Evolutionary conservation across 35 echinoderm and acorn worm species (phyloP).

Genomic region (Ophiothrix spiculata): DNA sequence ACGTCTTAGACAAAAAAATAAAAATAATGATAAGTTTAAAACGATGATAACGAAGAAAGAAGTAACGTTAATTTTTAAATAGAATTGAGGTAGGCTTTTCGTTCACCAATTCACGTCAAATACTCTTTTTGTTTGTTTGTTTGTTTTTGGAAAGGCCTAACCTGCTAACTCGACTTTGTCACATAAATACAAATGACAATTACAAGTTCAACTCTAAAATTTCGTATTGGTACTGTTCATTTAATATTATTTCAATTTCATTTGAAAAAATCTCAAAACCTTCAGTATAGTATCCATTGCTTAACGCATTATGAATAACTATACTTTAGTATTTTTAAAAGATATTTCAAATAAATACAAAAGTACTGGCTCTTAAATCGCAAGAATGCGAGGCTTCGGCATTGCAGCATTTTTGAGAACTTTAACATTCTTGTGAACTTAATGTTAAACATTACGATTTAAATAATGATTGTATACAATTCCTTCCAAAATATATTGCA

Average conservation of each 20-base stretch:
- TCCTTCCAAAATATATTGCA: not conserved
- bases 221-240: not conserved
- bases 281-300: not conserved
- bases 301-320: not conserved
- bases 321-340: not conserved
- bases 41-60: no score
- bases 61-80: no score
- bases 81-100: not conserved
- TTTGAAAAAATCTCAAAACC: not conserved
- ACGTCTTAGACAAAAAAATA: no score
- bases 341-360: not conserved
- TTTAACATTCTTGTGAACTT: not conserved
- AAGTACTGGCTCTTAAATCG: not conserved
- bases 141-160: not conserved
- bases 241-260: not conserved
- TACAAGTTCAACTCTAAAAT: not conserved
- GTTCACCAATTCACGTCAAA: not conserved
- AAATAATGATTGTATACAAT: not conserved
- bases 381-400: conserved; percentile 7
- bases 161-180: not conserved
- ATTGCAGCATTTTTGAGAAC: not conserved
- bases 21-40: no score
- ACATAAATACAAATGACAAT: not conserved
- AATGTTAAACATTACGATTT: not conserved
- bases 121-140: not conserved